These are phyloP conservation scores for Lasiurus borealis DNA, from an alignment of 2,113 vertebrate genomes.

Conservation along the genomic window DNA sequence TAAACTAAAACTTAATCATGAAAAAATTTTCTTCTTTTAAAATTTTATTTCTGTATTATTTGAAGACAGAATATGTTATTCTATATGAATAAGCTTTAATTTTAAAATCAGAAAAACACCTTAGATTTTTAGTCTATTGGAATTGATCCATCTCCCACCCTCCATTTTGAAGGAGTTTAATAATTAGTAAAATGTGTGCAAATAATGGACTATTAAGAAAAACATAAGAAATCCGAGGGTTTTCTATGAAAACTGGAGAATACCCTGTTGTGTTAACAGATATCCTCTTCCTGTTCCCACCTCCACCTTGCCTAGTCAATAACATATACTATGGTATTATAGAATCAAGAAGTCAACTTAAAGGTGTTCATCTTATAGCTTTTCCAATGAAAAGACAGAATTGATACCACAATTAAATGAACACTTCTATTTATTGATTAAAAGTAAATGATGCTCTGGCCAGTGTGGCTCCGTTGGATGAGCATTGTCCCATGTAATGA, in stretches of 20 bases:
- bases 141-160: neutral
- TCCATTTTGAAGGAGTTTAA: slow-evolving; percentile 11
- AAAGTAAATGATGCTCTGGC: neutral
- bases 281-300: neutral
- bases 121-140: neutral
- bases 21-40: slow-evolving; percentile 10
- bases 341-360: neutral
- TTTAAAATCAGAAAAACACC: slow-evolving; percentile 16
- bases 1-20: slow-evolving; percentile 4
- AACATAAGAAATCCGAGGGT: neutral
- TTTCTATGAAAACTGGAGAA: neutral
- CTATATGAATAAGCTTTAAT: neutral
- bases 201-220: neutral
- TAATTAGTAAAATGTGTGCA: neutral
- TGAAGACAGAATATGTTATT: slow-evolving; percentile 36
- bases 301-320: neutral
- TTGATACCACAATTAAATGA: neutral
- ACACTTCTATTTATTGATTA: neutral
- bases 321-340: neutral
- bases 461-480: too few relatives aligned
- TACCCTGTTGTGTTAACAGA: neutral
- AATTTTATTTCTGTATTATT: slow-evolving; percentile 27
- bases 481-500: too few relatives aligned
- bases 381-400: slow-evolving; percentile 26
- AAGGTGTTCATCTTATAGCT: neutral